Percentiles rank a stretch among this genome's conserved stretches.
phyloP scores from a whole-genome alignment of 1,140 invertebrate genomes.

The Chlorops oryzae region DNA sequence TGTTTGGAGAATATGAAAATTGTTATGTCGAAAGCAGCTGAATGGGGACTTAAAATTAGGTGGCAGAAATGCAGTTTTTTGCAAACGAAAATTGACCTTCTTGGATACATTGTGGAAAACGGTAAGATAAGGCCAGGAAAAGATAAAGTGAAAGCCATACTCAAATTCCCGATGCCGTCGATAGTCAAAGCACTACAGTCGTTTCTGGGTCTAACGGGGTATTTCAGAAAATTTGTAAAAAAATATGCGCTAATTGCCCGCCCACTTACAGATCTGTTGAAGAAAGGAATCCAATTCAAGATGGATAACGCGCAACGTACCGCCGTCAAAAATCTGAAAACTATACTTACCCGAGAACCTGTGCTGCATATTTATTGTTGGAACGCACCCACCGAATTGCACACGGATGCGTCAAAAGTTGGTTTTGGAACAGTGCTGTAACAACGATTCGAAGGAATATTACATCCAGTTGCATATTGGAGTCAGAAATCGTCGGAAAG shows the following conservation, averaged over 20 bases:
- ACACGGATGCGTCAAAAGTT: slow-evolving; percentile 6
- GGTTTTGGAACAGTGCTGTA: slow-evolving; percentile 24
- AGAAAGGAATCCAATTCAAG: slow-evolving; percentile 14
- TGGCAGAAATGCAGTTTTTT: slow-evolving; percentile 25
- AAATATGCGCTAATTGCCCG: neutral
- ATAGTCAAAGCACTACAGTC: slow-evolving; percentile 3
- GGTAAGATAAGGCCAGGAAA: slow-evolving; percentile 14
- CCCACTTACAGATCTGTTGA: slow-evolving; percentile 14
- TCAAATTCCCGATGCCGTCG: too few species aligned
- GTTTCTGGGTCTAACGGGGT: slow-evolving; percentile 14
- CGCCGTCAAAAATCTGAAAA: slow-evolving; percentile 20
- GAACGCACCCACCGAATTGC: slow-evolving; percentile 11
- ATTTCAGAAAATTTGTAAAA: slow-evolving; percentile 2
- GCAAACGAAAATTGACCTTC: slow-evolving; percentile 14
- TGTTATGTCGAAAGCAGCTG: slow-evolving; percentile 34
- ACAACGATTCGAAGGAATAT: slow-evolving; percentile 15
- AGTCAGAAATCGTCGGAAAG: slow-evolving; percentile 36
- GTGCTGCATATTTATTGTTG: slow-evolving; percentile 22
- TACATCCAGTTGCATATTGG: slow-evolving; percentile 14
- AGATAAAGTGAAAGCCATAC: slow-evolving; percentile 19
- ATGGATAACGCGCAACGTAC: slow-evolving; percentile 16
- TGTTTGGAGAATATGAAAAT: slow-evolving; percentile 38
- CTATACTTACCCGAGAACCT: slow-evolving; percentile 16
- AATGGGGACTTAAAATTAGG: slow-evolving; percentile 25
- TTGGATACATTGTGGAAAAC: slow-evolving; percentile 17